These are phyloP conservation scores for Aepyceros melampus DNA, from an alignment of 2,113 vertebrate species.

Conservation along the genomic window DNA sequence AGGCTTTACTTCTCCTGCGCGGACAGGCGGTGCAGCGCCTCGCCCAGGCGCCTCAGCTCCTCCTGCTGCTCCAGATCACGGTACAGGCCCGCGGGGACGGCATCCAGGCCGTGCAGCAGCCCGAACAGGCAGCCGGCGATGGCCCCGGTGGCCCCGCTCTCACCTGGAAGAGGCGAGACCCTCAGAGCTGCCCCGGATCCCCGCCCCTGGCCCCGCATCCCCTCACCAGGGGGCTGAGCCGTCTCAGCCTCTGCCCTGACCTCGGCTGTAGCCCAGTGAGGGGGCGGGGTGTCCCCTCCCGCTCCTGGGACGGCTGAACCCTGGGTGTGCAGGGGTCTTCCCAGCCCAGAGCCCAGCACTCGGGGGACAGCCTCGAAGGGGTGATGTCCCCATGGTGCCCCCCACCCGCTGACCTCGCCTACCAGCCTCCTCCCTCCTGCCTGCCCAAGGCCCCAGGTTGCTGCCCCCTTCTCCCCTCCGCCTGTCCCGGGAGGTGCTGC, in stretches of 20 bases:
- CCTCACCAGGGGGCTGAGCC: neutral
- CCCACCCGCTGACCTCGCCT: fast-evolving
- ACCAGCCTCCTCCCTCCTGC: neutral
- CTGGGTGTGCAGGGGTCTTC: too few relatives aligned
- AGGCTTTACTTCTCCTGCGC: constrained; percentile 88
- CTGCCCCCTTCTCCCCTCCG: neutral
- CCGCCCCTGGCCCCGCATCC: fast-evolving
- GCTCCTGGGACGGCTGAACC: neutral
- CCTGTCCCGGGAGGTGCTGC: fast-evolving
- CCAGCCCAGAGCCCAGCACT: neutral
- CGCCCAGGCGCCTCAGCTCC: constrained; percentile 88
- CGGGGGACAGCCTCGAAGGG: neutral
- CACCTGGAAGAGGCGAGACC: constrained; percentile 83
- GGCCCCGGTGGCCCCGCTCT: constrained; percentile 91
- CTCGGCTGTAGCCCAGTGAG: neutral
- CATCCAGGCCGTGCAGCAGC: constrained; percentile 87
- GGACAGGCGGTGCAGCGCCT: constrained; percentile 87
- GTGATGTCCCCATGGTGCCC: fast-evolving
- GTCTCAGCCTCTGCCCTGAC: neutral
- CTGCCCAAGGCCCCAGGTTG: fast-evolving
- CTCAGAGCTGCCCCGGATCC: neutral
- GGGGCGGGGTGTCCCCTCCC: neutral
- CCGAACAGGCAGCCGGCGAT: constrained; percentile 95
- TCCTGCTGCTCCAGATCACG: constrained; percentile 89
- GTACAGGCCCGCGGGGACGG: constrained; percentile 87